phyloP scores from a whole-genome alignment of 92 coral and sea anemone species.

The Epizoanthus ramosus region DNA sequence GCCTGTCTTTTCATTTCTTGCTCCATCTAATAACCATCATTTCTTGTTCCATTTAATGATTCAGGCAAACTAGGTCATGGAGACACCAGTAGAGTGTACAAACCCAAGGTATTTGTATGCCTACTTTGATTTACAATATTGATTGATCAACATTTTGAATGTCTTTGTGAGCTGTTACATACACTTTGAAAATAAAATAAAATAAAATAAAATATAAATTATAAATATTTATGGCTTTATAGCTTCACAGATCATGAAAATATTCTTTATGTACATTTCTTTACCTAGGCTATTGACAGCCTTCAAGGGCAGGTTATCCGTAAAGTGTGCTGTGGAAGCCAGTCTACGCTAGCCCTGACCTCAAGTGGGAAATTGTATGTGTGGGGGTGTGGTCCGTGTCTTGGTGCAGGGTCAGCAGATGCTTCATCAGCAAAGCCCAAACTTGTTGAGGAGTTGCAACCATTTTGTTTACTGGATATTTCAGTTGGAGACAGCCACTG shows the following conservation, averaged over 20 bases:
- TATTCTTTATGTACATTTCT: background rate
- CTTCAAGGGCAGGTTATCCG: slow-evolving; percentile 75
- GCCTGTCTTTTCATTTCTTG: background rate
- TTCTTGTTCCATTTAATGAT: background rate
- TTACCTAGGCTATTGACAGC: slow-evolving; percentile 68
- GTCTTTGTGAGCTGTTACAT: too few species aligned
- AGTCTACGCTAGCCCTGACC: slow-evolving; percentile 75
- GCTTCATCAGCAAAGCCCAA: slow-evolving; percentile 81
- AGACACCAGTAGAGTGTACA: slow-evolving; percentile 87
- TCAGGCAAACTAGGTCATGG: slow-evolving; percentile 93
- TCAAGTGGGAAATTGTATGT: slow-evolving; percentile 80
- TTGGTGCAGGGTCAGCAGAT: slow-evolving; percentile 86
- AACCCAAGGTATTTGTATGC: slow-evolving; percentile 65
- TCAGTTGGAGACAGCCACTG: slow-evolving; percentile 91
- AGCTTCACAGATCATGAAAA: background rate
- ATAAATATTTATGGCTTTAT: too few species aligned
- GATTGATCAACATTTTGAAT: too few species aligned
- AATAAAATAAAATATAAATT: too few species aligned
- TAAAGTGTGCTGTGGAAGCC: slow-evolving; percentile 89
- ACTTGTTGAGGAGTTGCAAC: slow-evolving; percentile 68
- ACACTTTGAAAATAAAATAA: too few species aligned
- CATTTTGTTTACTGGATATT: slow-evolving; percentile 68
- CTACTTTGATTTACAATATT: too few species aligned
- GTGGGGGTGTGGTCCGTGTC: slow-evolving; percentile 94
- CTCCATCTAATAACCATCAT: background rate